phyloP scores from a whole-genome alignment of 2,888 invertebrate species.

The Eupithecia tripunctaria region DNA sequence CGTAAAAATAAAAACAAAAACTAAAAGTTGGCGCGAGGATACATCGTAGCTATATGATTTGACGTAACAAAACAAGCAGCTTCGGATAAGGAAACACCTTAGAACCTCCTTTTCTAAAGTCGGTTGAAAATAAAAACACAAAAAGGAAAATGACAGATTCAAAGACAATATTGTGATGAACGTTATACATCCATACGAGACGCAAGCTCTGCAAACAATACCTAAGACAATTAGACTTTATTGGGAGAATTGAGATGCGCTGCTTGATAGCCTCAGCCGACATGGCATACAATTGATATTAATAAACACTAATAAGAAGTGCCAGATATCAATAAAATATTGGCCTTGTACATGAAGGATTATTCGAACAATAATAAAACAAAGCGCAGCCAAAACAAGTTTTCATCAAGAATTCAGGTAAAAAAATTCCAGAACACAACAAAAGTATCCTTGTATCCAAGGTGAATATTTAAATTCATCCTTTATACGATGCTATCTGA shows the following conservation, averaged over 20 bases:
- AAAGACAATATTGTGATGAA: conserved; percentile 4
- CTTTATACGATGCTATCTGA: not conserved
- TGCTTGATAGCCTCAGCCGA: conserved; percentile 57
- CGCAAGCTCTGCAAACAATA: conserved; percentile 66
- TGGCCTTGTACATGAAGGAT: not conserved
- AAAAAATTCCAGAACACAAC: not conserved
- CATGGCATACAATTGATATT: conserved; percentile 45
- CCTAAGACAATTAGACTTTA: conserved; percentile 75
- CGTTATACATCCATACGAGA: conserved; percentile 35
- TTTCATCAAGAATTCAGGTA: not conserved
- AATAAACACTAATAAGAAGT: conserved; percentile 19
- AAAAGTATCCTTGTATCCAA: not conserved
- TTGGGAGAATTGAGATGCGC: conserved; percentile 78
- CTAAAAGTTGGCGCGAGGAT: not conserved
- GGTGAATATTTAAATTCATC: not conserved
- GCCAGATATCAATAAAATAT: not conserved
- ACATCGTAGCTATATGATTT: not conserved
- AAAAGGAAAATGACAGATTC: not conserved
- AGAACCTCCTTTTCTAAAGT: no score
- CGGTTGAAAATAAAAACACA: no score
- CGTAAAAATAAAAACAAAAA: no score
- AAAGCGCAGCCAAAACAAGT: not conserved
- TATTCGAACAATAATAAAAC: not conserved
- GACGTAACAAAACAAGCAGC: not conserved
- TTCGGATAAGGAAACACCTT: no score